A percentile compares a stretch with the other conserved stretches of the same genome.
phyloP scores from a whole-genome alignment of 2,113 vertebrate species.

The Elachura formosa region DNA sequence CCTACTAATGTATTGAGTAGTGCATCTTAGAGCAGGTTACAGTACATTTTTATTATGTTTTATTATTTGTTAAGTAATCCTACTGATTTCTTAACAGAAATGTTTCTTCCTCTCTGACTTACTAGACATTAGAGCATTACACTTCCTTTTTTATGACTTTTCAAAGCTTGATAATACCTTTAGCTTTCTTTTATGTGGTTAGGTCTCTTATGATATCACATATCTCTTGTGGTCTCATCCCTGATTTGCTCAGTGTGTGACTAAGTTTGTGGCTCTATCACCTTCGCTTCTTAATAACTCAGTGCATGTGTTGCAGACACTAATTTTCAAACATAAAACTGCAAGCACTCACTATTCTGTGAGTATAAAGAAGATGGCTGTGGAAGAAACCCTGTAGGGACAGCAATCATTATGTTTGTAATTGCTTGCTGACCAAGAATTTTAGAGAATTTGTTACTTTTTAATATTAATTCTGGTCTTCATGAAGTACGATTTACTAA shows the following conservation, averaged over 20 bases:
- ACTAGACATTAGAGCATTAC: background rate
- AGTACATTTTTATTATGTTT: no score
- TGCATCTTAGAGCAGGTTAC: background rate
- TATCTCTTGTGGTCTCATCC: background rate
- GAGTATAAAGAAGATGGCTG: fast-evolving
- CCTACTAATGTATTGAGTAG: background rate
- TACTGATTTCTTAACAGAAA: background rate
- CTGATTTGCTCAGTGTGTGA: background rate
- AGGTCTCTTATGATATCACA: background rate
- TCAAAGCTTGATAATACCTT: background rate
- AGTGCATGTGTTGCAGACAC: background rate
- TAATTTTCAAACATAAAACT: background rate
- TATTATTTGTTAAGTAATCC: no score
- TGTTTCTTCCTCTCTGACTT: background rate
- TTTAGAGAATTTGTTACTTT: background rate
- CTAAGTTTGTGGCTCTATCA: background rate
- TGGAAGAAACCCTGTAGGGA: background rate
- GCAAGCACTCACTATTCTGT: background rate
- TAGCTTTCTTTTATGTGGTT: background rate
- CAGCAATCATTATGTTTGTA: background rate
- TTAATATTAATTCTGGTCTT: background rate
- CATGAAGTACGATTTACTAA: conserved; percentile 21
- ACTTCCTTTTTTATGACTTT: background rate
- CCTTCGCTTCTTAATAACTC: background rate
- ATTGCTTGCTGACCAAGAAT: background rate